Conservation (phyloP, 2,888 invertebrate genomes). For the Danaus chrysippus region DNA sequence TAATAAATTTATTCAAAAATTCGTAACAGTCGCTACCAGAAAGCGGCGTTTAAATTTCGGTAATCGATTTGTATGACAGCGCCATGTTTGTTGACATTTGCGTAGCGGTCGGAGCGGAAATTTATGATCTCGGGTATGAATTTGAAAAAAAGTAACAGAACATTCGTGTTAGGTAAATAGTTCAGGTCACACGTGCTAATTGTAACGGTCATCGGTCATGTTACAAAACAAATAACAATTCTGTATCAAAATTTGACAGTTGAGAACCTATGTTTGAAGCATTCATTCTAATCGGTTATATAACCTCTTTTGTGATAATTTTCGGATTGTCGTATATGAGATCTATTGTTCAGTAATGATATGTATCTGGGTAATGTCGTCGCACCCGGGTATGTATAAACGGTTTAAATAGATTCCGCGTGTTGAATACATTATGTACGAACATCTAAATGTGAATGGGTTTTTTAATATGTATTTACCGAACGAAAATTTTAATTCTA, state of each 20-base stretch:
- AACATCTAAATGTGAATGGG: too few species aligned
- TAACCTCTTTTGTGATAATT: conserved; percentile 27
- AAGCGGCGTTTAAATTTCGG: conserved; percentile 52
- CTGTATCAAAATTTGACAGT: conserved; percentile 19
- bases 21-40: conserved; percentile 28
- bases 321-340: conserved; percentile 18
- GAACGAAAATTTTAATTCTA: not conserved
- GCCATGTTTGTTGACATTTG: conserved; percentile 67
- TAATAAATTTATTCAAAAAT: conserved; percentile 22
- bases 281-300: conserved; percentile 16
- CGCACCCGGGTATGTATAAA: conserved; percentile 44
- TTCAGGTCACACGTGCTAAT: conserved; percentile 27
- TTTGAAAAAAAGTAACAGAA: conserved; percentile 45
- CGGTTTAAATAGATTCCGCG: conserved; percentile 17
- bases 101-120: conserved; percentile 53
- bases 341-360: conserved; percentile 38
- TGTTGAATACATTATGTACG: conserved; percentile 3
- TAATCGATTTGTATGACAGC: conserved; percentile 60
- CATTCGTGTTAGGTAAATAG: conserved; percentile 38
- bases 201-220: conserved; percentile 29
- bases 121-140: conserved; percentile 51
- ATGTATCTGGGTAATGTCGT: conserved; percentile 60
- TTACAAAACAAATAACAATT: conserved; percentile 25
- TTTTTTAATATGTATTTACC: too few species aligned
- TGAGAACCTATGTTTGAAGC: conserved; percentile 13